Conservation (phyloP, 2,888 invertebrate genomes). For the Harpagoxenus sublaevis region DNA sequence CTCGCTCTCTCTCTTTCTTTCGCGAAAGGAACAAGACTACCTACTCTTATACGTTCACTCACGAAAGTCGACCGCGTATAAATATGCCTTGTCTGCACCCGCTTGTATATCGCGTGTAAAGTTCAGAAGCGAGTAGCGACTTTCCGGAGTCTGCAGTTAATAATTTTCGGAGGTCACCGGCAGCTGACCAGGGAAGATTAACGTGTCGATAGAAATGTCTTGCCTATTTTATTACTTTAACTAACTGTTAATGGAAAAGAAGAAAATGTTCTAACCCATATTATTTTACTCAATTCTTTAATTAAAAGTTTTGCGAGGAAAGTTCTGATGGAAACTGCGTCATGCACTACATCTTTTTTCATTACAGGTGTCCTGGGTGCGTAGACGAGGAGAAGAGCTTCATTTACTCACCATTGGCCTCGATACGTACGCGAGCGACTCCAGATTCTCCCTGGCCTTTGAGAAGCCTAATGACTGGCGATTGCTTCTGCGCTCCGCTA, state of each 20-base stretch:
- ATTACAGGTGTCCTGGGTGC: constrained; percentile 84
- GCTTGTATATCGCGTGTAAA: constrained; percentile 35
- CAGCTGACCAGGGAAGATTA: not conserved
- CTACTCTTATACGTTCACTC: constrained; percentile 50
- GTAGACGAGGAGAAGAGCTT: constrained; percentile 83
- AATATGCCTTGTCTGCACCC: constrained; percentile 38
- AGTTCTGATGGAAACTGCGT: not conserved
- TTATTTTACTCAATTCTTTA: not conserved
- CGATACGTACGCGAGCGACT: constrained; percentile 85
- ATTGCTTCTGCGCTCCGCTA: constrained; percentile 91
- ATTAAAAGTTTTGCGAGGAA: not conserved
- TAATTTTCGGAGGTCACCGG: constrained; percentile 21
- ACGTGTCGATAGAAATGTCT: not conserved
- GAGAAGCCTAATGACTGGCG: constrained; percentile 93
- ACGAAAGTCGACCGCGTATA: constrained; percentile 45
- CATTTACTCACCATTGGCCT: constrained; percentile 82
- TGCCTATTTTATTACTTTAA: not conserved
- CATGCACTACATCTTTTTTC: not conserved
- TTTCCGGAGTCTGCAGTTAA: constrained; percentile 2
- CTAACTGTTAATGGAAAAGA: not conserved
- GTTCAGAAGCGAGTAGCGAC: constrained; percentile 1
- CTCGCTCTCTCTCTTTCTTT: not conserved
- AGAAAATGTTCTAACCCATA: not conserved
- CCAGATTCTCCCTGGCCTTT: constrained; percentile 90
- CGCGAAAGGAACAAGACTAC: constrained; percentile 26